Conservation (phyloP, 1,140 invertebrate genomes). For the Melipona quadrifasciata region DNA sequence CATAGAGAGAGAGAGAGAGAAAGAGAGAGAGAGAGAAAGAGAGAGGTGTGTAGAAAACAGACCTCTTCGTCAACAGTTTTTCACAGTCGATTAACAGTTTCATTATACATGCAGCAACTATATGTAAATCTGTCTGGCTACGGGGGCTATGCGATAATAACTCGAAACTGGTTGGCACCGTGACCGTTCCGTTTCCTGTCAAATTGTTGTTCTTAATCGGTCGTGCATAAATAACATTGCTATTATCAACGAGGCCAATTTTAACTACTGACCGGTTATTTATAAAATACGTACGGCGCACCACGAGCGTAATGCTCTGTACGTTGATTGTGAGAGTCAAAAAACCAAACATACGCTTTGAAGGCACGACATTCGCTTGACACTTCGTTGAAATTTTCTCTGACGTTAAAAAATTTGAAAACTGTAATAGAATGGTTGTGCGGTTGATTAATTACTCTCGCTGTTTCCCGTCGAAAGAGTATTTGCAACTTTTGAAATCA, state of each 20-base stretch:
- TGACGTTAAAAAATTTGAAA: too few species aligned
- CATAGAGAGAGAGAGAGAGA: too few species aligned
- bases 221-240: neutral
- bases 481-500: too few species aligned
- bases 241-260: conserved; percentile 1
- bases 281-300: neutral
- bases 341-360: too few species aligned
- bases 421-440: too few species aligned
- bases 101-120: conserved; percentile 10
- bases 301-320: neutral
- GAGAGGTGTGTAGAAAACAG: neutral
- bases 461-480: too few species aligned
- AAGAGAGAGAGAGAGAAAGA: too few species aligned
- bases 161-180: conserved; percentile 22
- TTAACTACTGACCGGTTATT: neutral
- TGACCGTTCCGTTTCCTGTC: neutral
- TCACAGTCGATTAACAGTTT: conserved; percentile 1
- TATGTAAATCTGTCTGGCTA: conserved; percentile 32
- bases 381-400: too few species aligned
- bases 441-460: too few species aligned
- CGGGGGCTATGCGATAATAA: conserved; percentile 7
- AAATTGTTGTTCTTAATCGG: conserved; percentile 5
- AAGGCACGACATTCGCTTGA: too few species aligned
- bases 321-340: too few species aligned
- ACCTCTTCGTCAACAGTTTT: neutral